Base-by-base conservation (phyloP, 1,140 invertebrate genomes). In the Branchinecta lynchi region DNA sequence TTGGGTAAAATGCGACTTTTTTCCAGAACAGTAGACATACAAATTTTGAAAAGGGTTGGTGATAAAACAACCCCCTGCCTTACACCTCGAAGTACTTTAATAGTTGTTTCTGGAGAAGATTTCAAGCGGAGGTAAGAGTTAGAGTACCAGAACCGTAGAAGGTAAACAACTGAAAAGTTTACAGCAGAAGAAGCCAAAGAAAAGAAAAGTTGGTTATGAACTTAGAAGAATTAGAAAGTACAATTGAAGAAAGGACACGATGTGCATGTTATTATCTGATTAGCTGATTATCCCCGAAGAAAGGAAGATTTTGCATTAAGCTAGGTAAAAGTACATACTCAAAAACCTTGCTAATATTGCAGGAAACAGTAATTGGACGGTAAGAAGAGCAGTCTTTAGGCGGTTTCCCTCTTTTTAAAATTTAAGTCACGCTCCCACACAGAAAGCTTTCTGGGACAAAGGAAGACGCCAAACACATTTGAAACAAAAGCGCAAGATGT, bases 71-170 rank as follows among this genome's bases (percentile, higher is more conserved):
- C 51, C 12, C 51, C 51, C 17, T 60, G 51, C 51, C 51, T 12
- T 60, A 60, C 12, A 60, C 51, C 51, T 60, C 51, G 12, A 15
- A 15, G 12, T 20, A 60, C 51, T 60, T 60, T 60, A 60, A 60
- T 20, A 60, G 17, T 60, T 15, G 51, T 60, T 15, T 12, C 51
- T 60, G 51, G 51, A 15, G 51, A 12, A 15, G 51, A 60, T 60
- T 60, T 60, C 12, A 60, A 20, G 12, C 51, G 51, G 17, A 60
- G 51, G 17, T 15, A 60, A 60, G 6, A 60, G 17, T 60, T 60
- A 60, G 51, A 60, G 51, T 60, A 60, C 51, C 51, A 60, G 51
- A 15, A 60, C 12, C 51, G 51, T 12, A 60, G 51, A 60, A 60
- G 51, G 12, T 15, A 15, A 15, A 60, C 17, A 60, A 60, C 12